phyloP scores from a whole-genome alignment of 2,797 vertebrate species.

The Petrocephalus sullivani region DNA sequence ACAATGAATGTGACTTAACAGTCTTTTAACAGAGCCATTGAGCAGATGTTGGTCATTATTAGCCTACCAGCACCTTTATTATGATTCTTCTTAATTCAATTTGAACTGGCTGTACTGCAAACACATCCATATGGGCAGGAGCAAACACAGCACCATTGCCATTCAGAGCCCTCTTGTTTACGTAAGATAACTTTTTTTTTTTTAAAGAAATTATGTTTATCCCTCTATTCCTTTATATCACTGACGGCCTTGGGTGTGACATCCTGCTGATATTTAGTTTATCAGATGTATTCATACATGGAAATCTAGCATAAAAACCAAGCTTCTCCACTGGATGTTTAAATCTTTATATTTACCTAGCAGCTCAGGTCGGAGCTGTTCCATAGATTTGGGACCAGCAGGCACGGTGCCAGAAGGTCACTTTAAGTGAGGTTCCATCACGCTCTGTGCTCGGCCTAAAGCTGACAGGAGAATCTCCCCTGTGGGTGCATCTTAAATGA shows the following conservation, averaged over 20 bases:
- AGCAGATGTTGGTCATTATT: conserved; percentile 34
- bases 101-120: conserved; percentile 10
- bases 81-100: conserved; percentile 24
- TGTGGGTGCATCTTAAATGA: not conserved
- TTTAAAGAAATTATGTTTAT: not conserved
- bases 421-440: not conserved
- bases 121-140: not conserved
- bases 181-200: not conserved
- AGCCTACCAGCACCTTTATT: conserved; percentile 25
- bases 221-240: not conserved
- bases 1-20: conserved; percentile 31
- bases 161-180: not conserved
- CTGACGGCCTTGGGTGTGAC: not conserved
- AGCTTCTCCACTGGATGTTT: not conserved
- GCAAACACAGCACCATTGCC: not conserved
- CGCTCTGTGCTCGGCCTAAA: not conserved
- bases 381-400: not conserved
- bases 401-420: not conserved
- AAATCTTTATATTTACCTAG: not conserved
- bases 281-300: not conserved
- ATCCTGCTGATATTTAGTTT: not conserved
- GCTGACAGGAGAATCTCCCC: not conserved
- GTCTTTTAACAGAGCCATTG: conserved; percentile 22
- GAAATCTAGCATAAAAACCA: not conserved
- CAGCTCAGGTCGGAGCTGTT: not conserved